phyloP scores from a whole-genome alignment of 2,888 invertebrate species.

The Ornithoptera alexandrae region DNA sequence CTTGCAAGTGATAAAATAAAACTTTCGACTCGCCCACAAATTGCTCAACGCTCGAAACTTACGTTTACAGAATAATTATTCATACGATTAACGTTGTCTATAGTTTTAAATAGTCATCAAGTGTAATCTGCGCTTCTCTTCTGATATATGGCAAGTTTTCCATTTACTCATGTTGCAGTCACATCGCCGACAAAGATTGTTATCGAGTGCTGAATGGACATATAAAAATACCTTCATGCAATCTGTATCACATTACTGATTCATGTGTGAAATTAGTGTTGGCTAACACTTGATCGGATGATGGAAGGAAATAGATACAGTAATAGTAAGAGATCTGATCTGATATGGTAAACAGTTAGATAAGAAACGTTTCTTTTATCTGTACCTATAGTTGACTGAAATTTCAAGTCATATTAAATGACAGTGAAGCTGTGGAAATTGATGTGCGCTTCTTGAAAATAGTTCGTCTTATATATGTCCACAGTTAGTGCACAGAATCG shows the following conservation, averaged over 20 bases:
- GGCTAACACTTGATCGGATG: not conserved
- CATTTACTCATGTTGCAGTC: slow-evolving; percentile 1
- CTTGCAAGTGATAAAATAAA: slow-evolving; percentile 28
- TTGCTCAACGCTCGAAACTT: slow-evolving; percentile 30
- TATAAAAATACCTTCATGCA: not conserved
- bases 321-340: no score
- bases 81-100: slow-evolving; percentile 36
- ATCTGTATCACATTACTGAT: slow-evolving; percentile 1
- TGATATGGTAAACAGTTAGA: no score
- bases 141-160: not conserved
- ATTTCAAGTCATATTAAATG: no score
- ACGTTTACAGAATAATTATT: slow-evolving; percentile 39
- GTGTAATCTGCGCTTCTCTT: slow-evolving; percentile 12
- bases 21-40: slow-evolving; percentile 36
- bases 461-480: no score
- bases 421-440: no score
- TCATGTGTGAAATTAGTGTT: not conserved
- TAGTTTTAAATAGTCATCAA: slow-evolving; percentile 24
- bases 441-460: no score
- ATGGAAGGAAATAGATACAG: no score
- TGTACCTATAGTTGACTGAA: no score
- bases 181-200: not conserved
- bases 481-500: no score
- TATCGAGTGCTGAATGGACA: not conserved
- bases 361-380: no score